These are phyloP conservation scores for Thereva nobilitata DNA, from an alignment of 2,888 invertebrate genomes.

Conservation along the genomic window DNA sequence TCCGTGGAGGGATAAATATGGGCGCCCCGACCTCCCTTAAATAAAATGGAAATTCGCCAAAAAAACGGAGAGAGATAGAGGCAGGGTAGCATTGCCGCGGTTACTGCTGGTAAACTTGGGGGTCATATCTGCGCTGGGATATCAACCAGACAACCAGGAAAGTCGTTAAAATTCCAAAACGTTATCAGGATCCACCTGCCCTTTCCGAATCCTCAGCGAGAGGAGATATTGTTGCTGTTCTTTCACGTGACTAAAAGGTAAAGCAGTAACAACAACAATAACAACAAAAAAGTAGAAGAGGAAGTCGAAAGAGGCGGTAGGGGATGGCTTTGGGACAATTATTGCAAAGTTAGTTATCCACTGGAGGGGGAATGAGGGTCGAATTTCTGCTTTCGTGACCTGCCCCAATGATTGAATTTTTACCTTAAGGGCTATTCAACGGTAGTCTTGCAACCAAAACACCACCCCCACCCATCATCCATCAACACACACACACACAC, in stretches of 20 bases:
- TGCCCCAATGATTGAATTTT: constrained; percentile 32
- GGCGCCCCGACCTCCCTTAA: constrained; percentile 10
- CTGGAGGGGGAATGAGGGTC: background rate
- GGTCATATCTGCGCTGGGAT: background rate
- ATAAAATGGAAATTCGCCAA: constrained; percentile 22
- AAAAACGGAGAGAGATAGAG: background rate
- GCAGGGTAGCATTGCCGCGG: background rate
- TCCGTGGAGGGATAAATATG: constrained; percentile 8
- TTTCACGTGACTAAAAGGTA: too few relatives aligned
- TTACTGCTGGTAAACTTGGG: too few relatives aligned
- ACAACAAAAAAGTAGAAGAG: too few relatives aligned
- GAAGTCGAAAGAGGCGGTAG: background rate
- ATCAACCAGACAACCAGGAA: background rate
- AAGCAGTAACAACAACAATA: too few relatives aligned
- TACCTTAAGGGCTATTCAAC: constrained; percentile 21
- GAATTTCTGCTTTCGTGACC: constrained; percentile 17
- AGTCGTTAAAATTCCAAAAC: constrained; percentile 13
- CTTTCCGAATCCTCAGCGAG: too few relatives aligned
- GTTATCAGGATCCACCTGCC: constrained; percentile 9
- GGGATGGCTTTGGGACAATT: constrained; percentile 16
- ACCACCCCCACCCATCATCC: background rate
- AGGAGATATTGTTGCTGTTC: too few relatives aligned
- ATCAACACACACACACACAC: background rate
- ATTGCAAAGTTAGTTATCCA: constrained; percentile 28
- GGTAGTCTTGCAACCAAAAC: constrained; percentile 1